Conservation (phyloP, 2,797 vertebrate genomes). For the Myotis daubentonii region DNA sequence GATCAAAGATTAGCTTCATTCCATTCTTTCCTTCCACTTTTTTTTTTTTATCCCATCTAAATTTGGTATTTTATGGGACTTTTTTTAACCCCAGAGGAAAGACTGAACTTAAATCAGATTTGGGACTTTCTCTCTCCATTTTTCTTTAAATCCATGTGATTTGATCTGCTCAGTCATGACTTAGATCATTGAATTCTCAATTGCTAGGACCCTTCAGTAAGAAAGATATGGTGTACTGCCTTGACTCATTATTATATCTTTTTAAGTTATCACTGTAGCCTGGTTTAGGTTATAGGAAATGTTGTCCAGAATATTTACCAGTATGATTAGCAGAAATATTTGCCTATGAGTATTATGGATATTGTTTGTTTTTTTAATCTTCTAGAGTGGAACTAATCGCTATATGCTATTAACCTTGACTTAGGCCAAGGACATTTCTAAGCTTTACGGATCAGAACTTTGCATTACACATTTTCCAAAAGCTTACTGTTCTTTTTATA, state of each 20-base stretch:
- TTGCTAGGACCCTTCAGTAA: conserved; percentile 53
- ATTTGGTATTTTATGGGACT: conserved; percentile 81
- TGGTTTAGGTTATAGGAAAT: conserved; percentile 50
- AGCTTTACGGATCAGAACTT: background rate
- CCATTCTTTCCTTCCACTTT: conserved; percentile 81
- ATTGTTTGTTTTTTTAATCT: background rate
- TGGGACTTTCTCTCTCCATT: conserved; percentile 66
- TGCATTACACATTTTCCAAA: conserved; percentile 31
- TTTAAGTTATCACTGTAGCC: conserved; percentile 46
- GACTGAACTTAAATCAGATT: conserved; percentile 79
- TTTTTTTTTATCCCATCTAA: conserved; percentile 85
- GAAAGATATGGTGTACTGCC: conserved; percentile 13
- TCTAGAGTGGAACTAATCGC: background rate
- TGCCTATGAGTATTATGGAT: background rate
- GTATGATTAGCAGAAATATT: conserved; percentile 26
- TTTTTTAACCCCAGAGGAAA: conserved; percentile 70
- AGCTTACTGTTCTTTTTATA: background rate
- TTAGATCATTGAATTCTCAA: conserved; percentile 55
- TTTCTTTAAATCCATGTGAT: conserved; percentile 75
- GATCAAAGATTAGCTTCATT: conserved; percentile 86
- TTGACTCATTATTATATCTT: conserved; percentile 70
- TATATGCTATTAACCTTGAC: background rate
- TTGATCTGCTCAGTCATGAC: conserved; percentile 67
- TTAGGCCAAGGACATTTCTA: background rate
- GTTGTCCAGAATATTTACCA: conserved; percentile 10